Base-by-base conservation (phyloP, 64 coral and sea anemone genomes). In the Exaiptasia diaphana region DNA sequence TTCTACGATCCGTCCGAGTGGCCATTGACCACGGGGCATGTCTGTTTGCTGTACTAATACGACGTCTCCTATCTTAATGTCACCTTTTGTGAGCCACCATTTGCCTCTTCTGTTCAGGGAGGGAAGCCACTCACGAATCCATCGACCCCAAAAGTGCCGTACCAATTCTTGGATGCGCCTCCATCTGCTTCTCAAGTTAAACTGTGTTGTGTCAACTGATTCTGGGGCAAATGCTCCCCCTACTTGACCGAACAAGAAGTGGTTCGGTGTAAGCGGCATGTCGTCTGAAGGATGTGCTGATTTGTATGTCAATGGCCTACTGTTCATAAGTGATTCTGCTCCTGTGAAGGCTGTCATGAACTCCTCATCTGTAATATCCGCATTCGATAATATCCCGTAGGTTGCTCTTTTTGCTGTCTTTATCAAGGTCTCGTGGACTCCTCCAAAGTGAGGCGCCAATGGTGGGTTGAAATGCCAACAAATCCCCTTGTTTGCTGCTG, bases 331-430 rank as follows among this genome's bases (percentile, higher is more conserved):
- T 20, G 36, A 64, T 71, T 91, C 88, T 33, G 74, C 73, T 57
- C 80, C 72, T 35, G 77, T 78, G 29, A 77, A 67, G 25, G 65
- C 88, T 1, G 59, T 91, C 35, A 54, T 25, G 14, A 91, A 67
- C 65, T 91, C 80, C 62, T 91, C 74, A 62, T 85, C 88, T 71
- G 80, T 85, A 23, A 91, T 70, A 25, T 91, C 87, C 44, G 87
- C 88, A 33, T 83, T 75, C 26, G 69, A 54, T 6, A 91, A 28
- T 32, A 48, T 68, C 46, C 50, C 60, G 41, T 78, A 77, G 31
- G 50, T 52, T 35, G 73, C 18, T 52, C 39, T 77, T 24, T 78
- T 78, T 7, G 84, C 84, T 39, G 84, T 29, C 35, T 81, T 88
- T 25, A 88, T 74, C 63, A 73, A 79, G 18, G 77, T 71, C 67